Base-by-base conservation (phyloP, 2,888 invertebrate genomes). In the Sipha maydis region DNA sequence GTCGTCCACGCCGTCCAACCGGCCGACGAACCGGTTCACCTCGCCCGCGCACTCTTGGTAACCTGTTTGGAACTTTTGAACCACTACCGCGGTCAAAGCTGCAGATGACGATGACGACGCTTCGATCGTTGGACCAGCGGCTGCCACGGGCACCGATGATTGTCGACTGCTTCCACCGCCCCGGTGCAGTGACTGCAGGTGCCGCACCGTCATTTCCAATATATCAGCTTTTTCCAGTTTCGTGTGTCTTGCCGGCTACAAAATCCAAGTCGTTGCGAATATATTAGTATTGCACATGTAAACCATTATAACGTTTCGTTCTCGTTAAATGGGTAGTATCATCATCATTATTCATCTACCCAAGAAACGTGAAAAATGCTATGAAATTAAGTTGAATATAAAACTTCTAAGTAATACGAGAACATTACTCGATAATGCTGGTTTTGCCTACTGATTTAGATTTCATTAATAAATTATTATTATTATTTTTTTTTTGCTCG, bases 191-290 rank as follows among this genome's bases (percentile, higher is more conserved):
- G 96, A 95, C 92, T 97, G 97, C 83, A 99, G 93, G 92, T 98
- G 97, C 91, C 97, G 96, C 79, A 98, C 98, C 0, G 98, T 97
- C 94, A 98, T 95, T 92, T 98, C 98, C 85, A 98, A 93, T 90
- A 98, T 98, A 92, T 98, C 98, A 0, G 98, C 98, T 92, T 98
- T 98, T 92, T 98, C 98, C 91, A 98, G 93, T 92, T 98, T 98
- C 9, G 97, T 97, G 93, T 98, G 98, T 89, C 97, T 95, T 3
- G 97, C 95, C 69, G 97, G 97, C 97, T 98, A 94, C 89, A 94
- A 94, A 91, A 61, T 9, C 21, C 3, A 25, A 61, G 25, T 11
- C 48, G 3, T 14, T 14, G 48, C 48, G 3, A 48, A 14, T 14
- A 48, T 48, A 48, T 48, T 1, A 48, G 0, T 14, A 48, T 48